Base-by-base conservation (phyloP, 2,888 invertebrate species). In the Heliconius hortense region DNA sequence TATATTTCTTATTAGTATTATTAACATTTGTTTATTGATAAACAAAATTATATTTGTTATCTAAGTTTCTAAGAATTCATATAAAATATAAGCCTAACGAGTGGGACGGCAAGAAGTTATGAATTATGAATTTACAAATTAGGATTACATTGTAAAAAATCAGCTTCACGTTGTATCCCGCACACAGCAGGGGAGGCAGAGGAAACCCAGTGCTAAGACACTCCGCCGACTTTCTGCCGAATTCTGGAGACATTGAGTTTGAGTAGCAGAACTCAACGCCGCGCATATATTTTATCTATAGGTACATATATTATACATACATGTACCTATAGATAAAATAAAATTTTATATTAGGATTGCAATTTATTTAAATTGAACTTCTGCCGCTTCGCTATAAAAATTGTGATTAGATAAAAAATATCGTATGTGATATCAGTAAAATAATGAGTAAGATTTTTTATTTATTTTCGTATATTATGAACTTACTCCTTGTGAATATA, bases 321-420 rank as follows among this genome's bases (percentile, higher is more conserved):
- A 35, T 35, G 35, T 35, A 10, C 10, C 35, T 35, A 1, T 35
- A 35, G 10, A 35, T 63, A 43, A n/a, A 39, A 39, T 13, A 15
- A 66, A 64, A n/a, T 35, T 64, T 24, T 4, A 11, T 39, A 24
- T 39, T 66, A 35, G 13, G 39, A 66, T 66, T 66, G 39, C n/a
- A 39, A 39, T 35, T 64, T 35, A 35, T 64, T 64, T 59, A 59
- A 31, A 59, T 35, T 39, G 18, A 1, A 24, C 59, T 15, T 71
- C 43, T 26, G 26, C 39, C 68, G n/a, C 15, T 56, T 69, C 24
- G n/a, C 28, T 13, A 56, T 69, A n/a, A 56, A 53, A 56, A 15
- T 24, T 56, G 35, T 31, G 69, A 69, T 56, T 69, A 69, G n/a
- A 69, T 69, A 69, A 69, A 56, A n/a, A 31, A 53, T 35, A 39